Conservation (phyloP, 2,797 vertebrate species). For the Tragelaphus oryx region DNA sequence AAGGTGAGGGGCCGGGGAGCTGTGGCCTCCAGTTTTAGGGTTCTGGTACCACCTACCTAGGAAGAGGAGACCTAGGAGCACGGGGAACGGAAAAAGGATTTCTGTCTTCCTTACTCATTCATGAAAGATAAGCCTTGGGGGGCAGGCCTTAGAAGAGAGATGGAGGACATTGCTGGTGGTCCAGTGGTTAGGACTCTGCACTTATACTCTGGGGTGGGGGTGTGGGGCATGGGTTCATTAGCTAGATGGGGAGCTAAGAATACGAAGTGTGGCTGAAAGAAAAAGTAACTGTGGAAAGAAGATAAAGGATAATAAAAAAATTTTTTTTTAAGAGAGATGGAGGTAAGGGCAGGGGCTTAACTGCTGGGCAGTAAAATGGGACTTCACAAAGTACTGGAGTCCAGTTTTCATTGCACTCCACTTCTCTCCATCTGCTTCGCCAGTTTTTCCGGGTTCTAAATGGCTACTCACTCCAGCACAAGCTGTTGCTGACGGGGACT, state of each 20-base stretch:
- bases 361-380: background rate
- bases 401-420: background rate
- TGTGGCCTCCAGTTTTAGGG: background rate
- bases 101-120: background rate
- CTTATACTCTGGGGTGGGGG: background rate
- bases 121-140: background rate
- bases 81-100: background rate
- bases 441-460: slow-evolving; percentile 98
- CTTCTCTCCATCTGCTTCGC: background rate
- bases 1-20: background rate
- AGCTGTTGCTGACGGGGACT: slow-evolving; percentile 96
- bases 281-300: background rate
- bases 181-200: background rate
- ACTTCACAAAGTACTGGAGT: background rate
- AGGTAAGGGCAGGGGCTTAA: background rate
- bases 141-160: background rate
- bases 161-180: background rate
- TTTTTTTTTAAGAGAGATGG: background rate
- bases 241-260: background rate
- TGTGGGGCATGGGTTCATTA: background rate
- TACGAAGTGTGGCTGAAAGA: background rate
- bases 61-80: background rate
- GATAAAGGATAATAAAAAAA: background rate
- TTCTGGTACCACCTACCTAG: background rate
- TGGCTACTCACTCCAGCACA: slow-evolving; percentile 97